Percentiles rank a stretch among this genome's conserved stretches.
Evolutionary conservation across 1,140 invertebrate species (phyloP).

Genomic region (Phymastichus coffea): DNA sequence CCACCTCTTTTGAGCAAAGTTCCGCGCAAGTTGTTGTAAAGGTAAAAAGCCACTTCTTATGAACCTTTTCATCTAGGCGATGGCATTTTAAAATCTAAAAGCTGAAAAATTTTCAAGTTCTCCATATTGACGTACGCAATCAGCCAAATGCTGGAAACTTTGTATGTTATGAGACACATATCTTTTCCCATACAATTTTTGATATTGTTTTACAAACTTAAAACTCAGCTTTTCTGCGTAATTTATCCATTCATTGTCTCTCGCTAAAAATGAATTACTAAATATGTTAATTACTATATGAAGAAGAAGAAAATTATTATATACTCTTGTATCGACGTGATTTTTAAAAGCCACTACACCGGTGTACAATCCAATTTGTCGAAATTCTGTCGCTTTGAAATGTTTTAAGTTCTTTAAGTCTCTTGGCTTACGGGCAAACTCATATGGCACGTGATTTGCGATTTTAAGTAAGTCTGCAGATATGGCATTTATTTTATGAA

Average conservation of each 20-base stretch:
- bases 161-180: slow-evolving; percentile 12
- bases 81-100: slow-evolving; percentile 12
- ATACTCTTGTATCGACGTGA: slow-evolving; percentile 35
- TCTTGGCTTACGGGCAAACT: slow-evolving; percentile 50
- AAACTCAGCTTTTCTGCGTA: slow-evolving; percentile 15
- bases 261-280: neutral
- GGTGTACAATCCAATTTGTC: slow-evolving; percentile 52
- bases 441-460: slow-evolving; percentile 33
- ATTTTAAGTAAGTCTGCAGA: neutral
- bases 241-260: neutral
- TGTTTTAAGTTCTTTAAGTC: slow-evolving; percentile 39
- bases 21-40: neutral
- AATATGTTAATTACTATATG: slow-evolving; percentile 41
- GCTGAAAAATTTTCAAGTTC: slow-evolving; percentile 12
- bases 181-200: neutral
- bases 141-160: neutral
- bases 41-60: neutral
- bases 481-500: slow-evolving; percentile 1
- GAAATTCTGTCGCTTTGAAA: slow-evolving; percentile 56
- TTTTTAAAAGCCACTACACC: slow-evolving; percentile 45
- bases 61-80: neutral
- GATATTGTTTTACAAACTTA: slow-evolving; percentile 18
- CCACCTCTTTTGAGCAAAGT: slow-evolving; percentile 1
- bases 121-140: slow-evolving; percentile 1
- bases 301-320: slow-evolving; percentile 43